Percentiles rank a stretch among this genome's conserved stretches.
Conservation (phyloP, 2,888 invertebrate genomes). For the Plemyria rubiginata region DNA sequence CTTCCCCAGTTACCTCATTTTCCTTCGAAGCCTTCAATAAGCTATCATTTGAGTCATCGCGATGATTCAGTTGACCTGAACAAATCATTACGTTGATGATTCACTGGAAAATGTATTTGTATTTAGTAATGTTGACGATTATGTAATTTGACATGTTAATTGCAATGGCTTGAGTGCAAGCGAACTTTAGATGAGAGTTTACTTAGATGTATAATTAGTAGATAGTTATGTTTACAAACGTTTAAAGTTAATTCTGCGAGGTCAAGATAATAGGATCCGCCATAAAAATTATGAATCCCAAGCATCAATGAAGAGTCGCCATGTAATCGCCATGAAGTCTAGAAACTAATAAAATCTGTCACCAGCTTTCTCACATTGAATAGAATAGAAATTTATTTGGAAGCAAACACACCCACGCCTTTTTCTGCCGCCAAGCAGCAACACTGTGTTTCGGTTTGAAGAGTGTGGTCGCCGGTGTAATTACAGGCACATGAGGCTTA, state of each 20-base stretch:
- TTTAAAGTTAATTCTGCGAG: background rate
- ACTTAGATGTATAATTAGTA: background rate
- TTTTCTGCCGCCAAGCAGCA: no score
- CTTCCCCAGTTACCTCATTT: constrained; percentile 16
- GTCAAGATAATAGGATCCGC: no score
- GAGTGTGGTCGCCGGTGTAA: no score
- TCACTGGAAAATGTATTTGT: constrained; percentile 30
- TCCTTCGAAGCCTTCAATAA: constrained; percentile 38
- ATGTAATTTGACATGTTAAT: constrained; percentile 16
- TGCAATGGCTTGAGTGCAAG: background rate
- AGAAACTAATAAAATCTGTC: no score
- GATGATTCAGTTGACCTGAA: constrained; percentile 39
- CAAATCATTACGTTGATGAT: constrained; percentile 33
- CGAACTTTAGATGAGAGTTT: background rate
- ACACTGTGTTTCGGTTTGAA: no score
- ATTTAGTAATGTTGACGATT: constrained; percentile 40
- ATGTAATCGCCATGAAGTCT: no score
- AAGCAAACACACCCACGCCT: no score
- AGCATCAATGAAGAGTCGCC: no score
- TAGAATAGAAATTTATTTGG: no score
- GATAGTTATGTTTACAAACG: background rate
- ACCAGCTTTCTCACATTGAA: no score
- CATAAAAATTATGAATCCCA: no score
- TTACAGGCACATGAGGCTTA: no score
- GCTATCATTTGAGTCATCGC: constrained; percentile 40